Percentiles rank a stretch among this genome's conserved stretches.
Evolutionary conservation across 2,797 vertebrate genomes (phyloP).

Genomic region (Coluber constrictor): DNA sequence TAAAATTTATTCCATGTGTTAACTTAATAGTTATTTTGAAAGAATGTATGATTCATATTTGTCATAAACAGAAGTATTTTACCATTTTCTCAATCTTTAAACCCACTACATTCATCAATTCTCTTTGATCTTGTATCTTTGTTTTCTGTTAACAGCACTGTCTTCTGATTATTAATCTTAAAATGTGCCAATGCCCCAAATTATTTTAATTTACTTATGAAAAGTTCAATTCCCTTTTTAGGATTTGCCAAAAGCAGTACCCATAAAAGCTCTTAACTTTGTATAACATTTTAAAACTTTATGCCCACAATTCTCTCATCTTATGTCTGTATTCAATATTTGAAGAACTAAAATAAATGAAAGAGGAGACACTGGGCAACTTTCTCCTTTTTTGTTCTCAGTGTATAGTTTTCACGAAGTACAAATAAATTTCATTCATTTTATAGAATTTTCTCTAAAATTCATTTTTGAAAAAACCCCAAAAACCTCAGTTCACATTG

Average conservation of each 20-base stretch:
- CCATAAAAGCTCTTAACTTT: neutral
- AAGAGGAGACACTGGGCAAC: neutral
- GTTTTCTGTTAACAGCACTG: neutral
- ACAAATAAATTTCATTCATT: neutral
- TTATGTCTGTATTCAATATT: neutral
- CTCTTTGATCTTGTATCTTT: neutral
- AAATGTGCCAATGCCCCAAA: neutral
- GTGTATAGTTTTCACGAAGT: neutral
- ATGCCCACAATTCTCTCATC: neutral
- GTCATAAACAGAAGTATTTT: too few species aligned
- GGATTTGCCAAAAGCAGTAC: neutral
- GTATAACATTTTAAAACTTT: neutral
- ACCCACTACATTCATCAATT: too few species aligned
- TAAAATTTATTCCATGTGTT: too few species aligned
- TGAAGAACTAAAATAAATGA: neutral
- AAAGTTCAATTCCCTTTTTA: neutral
- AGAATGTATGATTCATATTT: too few species aligned
- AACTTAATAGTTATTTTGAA: too few species aligned
- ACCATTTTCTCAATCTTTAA: neutral
- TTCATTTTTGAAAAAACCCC: neutral
- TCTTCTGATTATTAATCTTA: neutral
- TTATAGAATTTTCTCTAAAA: neutral
- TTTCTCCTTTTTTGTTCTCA: neutral
- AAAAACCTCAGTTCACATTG: too few species aligned
- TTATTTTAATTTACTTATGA: neutral